These are phyloP conservation scores for Tachina fera DNA, from an alignment of 2,888 invertebrate genomes.

Conservation along the genomic window DNA sequence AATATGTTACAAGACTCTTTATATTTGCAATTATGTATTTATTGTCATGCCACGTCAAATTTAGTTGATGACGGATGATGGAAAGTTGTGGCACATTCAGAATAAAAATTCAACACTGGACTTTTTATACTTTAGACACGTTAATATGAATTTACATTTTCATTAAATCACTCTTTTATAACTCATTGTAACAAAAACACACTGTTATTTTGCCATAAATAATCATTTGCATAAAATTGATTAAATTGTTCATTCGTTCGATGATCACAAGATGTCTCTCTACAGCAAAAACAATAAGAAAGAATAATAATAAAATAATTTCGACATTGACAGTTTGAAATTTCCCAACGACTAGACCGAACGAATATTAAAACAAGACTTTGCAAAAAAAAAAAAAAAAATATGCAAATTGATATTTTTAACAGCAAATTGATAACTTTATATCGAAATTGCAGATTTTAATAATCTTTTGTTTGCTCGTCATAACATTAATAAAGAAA, in stretches of 20 bases:
- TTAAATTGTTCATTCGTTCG: slow-evolving; percentile 27
- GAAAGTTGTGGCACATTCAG: too few relatives aligned
- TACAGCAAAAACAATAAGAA: slow-evolving; percentile 3
- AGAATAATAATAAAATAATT: slow-evolving; percentile 21
- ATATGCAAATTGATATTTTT: slow-evolving; percentile 39
- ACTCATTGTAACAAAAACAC: not conserved
- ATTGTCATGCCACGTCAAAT: too few relatives aligned
- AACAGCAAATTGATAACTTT: not conserved
- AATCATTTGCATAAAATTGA: slow-evolving; percentile 50
- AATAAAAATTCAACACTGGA: too few relatives aligned
- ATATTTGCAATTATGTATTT: too few relatives aligned
- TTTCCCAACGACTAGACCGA: slow-evolving; percentile 29
- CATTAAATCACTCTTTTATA: slow-evolving; percentile 3
- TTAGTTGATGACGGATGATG: too few relatives aligned
- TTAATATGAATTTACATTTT: not conserved
- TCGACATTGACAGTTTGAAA: slow-evolving; percentile 11
- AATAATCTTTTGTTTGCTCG: not conserved
- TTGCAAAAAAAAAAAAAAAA: not conserved
- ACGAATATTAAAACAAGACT: slow-evolving; percentile 18
- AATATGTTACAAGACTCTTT: too few relatives aligned
- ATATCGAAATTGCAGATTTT: not conserved
- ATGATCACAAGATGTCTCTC: slow-evolving; percentile 57
- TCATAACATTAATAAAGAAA: not conserved
- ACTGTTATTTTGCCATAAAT: not conserved
- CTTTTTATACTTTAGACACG: too few relatives aligned